phyloP scores from a whole-genome alignment of 2,797 vertebrate species.

The Aldrovandia affinis region DNA sequence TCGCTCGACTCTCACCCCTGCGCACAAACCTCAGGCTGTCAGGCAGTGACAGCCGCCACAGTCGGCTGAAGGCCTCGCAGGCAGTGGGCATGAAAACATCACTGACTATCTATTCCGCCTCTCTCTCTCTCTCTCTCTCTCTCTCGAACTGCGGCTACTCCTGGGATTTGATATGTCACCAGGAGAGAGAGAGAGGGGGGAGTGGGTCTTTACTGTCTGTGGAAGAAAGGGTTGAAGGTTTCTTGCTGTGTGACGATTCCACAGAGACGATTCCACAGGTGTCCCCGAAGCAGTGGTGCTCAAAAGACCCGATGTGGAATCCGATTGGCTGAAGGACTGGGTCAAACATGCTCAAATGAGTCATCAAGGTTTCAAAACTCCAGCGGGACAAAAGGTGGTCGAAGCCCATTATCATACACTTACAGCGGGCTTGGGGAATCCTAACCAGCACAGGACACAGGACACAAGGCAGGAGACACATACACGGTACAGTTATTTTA shows the following conservation, averaged over 20 bases:
- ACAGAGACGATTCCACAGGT: not conserved
- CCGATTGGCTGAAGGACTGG: not conserved
- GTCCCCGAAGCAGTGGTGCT: no score
- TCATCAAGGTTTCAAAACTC: not conserved
- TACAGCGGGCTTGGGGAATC: constrained; percentile 26
- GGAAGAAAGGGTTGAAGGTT: not conserved
- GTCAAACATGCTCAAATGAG: not conserved
- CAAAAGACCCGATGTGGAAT: not conserved
- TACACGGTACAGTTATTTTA: constrained; percentile 65
- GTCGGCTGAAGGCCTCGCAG: not conserved
- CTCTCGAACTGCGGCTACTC: not conserved
- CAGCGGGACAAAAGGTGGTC: constrained; percentile 13
- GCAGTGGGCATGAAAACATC: not conserved
- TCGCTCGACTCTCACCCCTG: not conserved
- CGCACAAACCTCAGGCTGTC: not conserved
- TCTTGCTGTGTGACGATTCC: not conserved
- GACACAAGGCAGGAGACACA: constrained; percentile 64
- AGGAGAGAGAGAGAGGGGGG: not conserved
- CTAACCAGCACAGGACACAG: constrained; percentile 52
- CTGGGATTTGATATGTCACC: not conserved
- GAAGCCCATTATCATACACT: constrained; percentile 4
- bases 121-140: not conserved
- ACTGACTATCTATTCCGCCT: not conserved
- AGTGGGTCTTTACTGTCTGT: no score
- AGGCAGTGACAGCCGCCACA: not conserved